phyloP scores from a whole-genome alignment of 2,113 vertebrate species.

The Mellivora capensis region DNA sequence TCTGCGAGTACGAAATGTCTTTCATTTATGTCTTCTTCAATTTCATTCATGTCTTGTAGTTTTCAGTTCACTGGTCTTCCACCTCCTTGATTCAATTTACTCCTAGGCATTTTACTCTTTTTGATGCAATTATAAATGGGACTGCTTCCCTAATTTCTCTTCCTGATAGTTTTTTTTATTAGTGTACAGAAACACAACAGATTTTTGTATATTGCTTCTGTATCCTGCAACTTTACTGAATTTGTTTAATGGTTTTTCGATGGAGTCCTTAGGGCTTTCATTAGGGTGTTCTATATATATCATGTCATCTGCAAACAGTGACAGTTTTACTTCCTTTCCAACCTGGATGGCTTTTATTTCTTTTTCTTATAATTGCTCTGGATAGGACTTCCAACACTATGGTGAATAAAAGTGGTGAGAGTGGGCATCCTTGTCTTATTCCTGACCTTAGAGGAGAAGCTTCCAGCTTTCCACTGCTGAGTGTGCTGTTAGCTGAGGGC shows the following conservation, averaged over 20 bases:
- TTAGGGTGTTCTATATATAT: not conserved
- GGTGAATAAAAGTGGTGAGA: not conserved
- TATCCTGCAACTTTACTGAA: not conserved
- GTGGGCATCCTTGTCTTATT: not conserved
- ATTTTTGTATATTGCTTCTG: not conserved
- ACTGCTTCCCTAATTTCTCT: not conserved
- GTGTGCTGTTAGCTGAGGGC: not conserved
- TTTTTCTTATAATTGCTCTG: not conserved
- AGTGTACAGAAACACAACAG: not conserved
- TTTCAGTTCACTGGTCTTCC: not conserved
- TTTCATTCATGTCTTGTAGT: not conserved
- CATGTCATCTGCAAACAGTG: not conserved
- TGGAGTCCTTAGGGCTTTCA: not conserved
- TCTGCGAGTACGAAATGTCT: not conserved
- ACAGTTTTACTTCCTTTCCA: not conserved
- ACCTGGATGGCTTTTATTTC: not conserved
- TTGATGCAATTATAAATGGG: not conserved
- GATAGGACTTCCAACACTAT: not conserved
- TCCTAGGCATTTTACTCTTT: not conserved
- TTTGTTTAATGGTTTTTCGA: not conserved
- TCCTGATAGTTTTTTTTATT: not conserved
- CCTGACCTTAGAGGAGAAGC: not conserved
- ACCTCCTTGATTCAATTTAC: not conserved
- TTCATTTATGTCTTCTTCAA: not conserved
- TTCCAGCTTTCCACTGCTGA: not conserved